Evolutionary conservation across 2,888 invertebrate genomes (phyloP).

Genomic region (Pseudolycoriella hygida): DNA sequence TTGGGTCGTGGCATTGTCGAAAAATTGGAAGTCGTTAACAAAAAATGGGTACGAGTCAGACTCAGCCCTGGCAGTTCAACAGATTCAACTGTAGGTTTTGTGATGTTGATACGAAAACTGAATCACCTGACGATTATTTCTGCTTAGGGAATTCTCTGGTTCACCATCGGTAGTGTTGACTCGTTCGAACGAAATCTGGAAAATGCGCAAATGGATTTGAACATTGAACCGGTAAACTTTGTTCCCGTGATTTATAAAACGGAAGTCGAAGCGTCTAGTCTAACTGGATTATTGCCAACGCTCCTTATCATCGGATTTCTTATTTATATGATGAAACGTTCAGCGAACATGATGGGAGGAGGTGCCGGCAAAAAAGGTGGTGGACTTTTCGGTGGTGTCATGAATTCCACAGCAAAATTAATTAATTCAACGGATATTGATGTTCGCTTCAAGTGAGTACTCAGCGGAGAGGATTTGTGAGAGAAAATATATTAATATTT

Average conservation of each 20-base stretch:
- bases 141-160: conserved; percentile 62
- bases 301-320: conserved; percentile 69
- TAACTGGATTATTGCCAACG: conserved; percentile 66
- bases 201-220: conserved; percentile 85
- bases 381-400: conserved; percentile 80
- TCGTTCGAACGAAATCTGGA: conserved; percentile 95
- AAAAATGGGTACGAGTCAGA: conserved; percentile 89
- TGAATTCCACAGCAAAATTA: conserved; percentile 93
- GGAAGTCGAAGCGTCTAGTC: conserved; percentile 67
- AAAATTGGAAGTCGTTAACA: conserved; percentile 92
- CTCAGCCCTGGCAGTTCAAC: conserved; percentile 55
- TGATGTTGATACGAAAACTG: not conserved
- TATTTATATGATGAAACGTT: conserved; percentile 73
- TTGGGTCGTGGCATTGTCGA: conserved; percentile 73
- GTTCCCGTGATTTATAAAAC: conserved; percentile 89
- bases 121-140: conserved; percentile 5
- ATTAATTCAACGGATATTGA: conserved; percentile 93
- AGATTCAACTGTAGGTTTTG: conserved; percentile 40
- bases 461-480: too few relatives aligned
- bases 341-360: conserved; percentile 70
- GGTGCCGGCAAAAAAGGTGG: conserved; percentile 54
- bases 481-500: too few relatives aligned
- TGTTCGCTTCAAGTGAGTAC: conserved; percentile 60
- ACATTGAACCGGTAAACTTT: conserved; percentile 76
- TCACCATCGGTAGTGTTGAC: conserved; percentile 96